Base-by-base conservation (phyloP, 2,888 invertebrate genomes). In the Tethea ocularis region DNA sequence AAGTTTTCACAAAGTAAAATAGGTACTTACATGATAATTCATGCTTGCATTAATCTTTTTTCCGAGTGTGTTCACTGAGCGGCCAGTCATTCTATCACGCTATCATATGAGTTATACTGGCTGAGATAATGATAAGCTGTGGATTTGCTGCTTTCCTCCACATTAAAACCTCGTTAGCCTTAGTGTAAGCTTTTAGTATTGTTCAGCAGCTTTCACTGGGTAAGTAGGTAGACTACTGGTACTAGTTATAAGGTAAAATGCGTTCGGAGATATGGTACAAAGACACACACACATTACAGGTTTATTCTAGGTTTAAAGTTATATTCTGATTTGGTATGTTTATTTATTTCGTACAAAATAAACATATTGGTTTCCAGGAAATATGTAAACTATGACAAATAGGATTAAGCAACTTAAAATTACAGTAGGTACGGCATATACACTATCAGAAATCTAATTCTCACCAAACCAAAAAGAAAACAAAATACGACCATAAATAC, bases 151-250 rank as follows among this genome's bases (percentile, higher is more conserved):
- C 81, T 78, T 77, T 77, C 73, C 78, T 81, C 77, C 78, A 78
- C 90, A 90, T 91, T 91, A 90, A 90, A 90, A 88, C 79, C 89
- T 89, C 90, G 85, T 91, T 89, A 90, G 87, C 83, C 76, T 84
- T 75, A 79, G 74, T 74, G 71, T 74, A 78, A 79, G 77, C 78
- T 78, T 78, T 81, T 77, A 71, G 72, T 77, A 77, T 78, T 86
- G 81, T 82, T 81, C 78, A 75, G 77, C 69, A 67, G 67, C 69
- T 72, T 72, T 70, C 69, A 77, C 74, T 75, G 68, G 64, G 61
- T 68, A 63, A 69, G 70, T 66, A 63, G 70, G 70, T 66, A 11
- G 46, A 26, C 41, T 46, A 58, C 33, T 53, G 17, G 57, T n/a
- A 52, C 22, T n/a, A 17, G n/a, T 15, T 17, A 29, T 46, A 13